Evolutionary conservation across 2,888 invertebrate genomes (phyloP), one percentile per base, ranked within the genome.

Genomic region (Zeuzera pyrina): DNA sequence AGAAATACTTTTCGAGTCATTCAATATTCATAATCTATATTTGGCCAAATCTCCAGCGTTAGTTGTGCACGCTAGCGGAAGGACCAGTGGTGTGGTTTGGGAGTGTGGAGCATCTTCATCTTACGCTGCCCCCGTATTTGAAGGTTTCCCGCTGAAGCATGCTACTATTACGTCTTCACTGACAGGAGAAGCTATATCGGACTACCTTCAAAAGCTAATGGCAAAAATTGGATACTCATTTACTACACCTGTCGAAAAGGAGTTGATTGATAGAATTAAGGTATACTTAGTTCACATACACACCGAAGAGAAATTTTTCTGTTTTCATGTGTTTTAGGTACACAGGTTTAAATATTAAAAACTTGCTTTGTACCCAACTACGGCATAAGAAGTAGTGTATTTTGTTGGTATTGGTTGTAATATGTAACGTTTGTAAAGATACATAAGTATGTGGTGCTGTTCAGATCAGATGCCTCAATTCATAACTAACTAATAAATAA

Each of bases 221-320:
- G 87, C 88, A 36, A 90, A 91, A 61, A 87, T 92, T 56, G 94
- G 94, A 48, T 94, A 94, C 83, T 91, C 90, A 39, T 94, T 95
- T 87, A 93, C 93, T 50, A 95, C 95, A 67, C 92, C 91, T 27
- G 89, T 89, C 60, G 95, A 95, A 72, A 86, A 89, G 55, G 95
- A 96, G 86, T 90, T 96, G 55, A 90, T 96, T 36, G 89, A 95
- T 57, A 91, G 92, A 71, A 95, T 97, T 68, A 96, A 96, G 87
- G 95, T 95, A 69, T 91, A 91, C 74, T 83, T 10, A 22, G 8
- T 25, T 11, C 12, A 25, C 7, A 25, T 12, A 2, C n/a, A n/a
- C n/a, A n/a, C n/a, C n/a, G n/a, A n/a, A n/a, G n/a, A n/a, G n/a
- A n/a, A n/a, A n/a, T n/a, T n/a, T n/a, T n/a, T n/a, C n/a, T n/a